Conservation (phyloP, 2,888 invertebrate genomes). For the Phyto melanocephala region DNA sequence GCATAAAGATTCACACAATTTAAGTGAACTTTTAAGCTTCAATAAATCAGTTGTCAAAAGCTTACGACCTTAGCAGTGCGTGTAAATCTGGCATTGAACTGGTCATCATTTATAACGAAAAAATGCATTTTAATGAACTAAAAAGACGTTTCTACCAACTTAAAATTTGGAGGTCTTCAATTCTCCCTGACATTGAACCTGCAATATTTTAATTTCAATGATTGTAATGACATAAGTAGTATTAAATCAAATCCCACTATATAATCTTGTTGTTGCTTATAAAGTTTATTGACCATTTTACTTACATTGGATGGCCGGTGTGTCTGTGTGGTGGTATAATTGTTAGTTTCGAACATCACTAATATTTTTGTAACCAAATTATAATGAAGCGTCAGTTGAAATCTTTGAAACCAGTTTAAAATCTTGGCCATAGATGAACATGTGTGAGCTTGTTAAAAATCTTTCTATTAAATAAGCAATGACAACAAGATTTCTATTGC, state of each 20-base stretch:
- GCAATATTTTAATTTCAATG: background rate
- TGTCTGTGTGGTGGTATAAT: background rate
- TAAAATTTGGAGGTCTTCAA: background rate
- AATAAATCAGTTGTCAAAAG: no score
- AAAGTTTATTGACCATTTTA: constrained; percentile 18
- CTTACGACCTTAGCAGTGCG: no score
- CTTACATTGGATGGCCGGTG: background rate
- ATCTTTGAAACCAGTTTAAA: background rate
- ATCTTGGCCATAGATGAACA: background rate
- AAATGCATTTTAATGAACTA: background rate
- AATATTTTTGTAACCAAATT: background rate
- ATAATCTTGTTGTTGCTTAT: background rate
- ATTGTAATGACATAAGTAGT: background rate
- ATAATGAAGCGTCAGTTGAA: background rate
- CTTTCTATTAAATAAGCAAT: background rate
- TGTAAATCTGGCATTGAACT: no score
- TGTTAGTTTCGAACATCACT: background rate
- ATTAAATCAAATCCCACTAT: background rate
- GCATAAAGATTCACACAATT: no score
- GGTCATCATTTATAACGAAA: background rate
- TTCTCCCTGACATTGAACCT: constrained; percentile 22
- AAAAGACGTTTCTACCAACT: background rate
- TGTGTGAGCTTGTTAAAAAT: background rate
- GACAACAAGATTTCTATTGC: background rate
- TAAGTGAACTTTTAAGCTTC: no score